Evolutionary conservation across 2,888 invertebrate species (phyloP).

Genomic region (Ctena decussata): DNA sequence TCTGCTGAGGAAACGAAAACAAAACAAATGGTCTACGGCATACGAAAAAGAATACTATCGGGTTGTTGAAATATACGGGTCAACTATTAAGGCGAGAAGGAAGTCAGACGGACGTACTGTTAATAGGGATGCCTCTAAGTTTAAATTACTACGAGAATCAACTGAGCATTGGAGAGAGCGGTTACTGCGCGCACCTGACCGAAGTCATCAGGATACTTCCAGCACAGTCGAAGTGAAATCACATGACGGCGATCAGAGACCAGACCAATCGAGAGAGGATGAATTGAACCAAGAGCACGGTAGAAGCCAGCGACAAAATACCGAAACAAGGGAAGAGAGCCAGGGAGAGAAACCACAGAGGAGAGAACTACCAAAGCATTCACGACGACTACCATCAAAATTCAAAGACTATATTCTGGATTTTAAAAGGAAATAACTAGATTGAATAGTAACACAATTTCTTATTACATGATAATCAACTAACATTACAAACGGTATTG

Average conservation of each 20-base stretch:
- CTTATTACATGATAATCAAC: too few relatives aligned
- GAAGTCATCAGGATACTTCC: neutral
- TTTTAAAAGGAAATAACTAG: neutral
- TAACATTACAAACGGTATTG: too few relatives aligned
- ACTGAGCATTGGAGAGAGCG: slow-evolving; percentile 19
- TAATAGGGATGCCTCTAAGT: slow-evolving; percentile 4
- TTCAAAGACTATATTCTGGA: too few relatives aligned
- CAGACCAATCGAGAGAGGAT: neutral
- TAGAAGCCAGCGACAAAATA: neutral
- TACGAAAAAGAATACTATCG: slow-evolving; percentile 29
- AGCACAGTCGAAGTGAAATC: neutral
- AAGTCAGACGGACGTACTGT: slow-evolving; percentile 16
- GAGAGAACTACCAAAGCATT: neutral
- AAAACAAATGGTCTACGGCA: too few relatives aligned
- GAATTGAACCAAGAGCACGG: neutral
- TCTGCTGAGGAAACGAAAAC: slow-evolving; percentile 20
- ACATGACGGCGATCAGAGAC: neutral
- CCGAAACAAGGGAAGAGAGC: too few relatives aligned
- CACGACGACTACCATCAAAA: neutral
- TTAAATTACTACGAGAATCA: slow-evolving; percentile 3
- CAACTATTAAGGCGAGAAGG: slow-evolving; percentile 29
- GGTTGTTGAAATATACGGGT: slow-evolving; percentile 29
- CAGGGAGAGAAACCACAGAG: neutral
- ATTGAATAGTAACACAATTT: too few relatives aligned
- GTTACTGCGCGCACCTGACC: neutral